These are phyloP conservation scores for Cladorhizidae sp. DNA, from an alignment of 37 sponge, comb jelly and placozoan species.

Conservation along the genomic window DNA sequence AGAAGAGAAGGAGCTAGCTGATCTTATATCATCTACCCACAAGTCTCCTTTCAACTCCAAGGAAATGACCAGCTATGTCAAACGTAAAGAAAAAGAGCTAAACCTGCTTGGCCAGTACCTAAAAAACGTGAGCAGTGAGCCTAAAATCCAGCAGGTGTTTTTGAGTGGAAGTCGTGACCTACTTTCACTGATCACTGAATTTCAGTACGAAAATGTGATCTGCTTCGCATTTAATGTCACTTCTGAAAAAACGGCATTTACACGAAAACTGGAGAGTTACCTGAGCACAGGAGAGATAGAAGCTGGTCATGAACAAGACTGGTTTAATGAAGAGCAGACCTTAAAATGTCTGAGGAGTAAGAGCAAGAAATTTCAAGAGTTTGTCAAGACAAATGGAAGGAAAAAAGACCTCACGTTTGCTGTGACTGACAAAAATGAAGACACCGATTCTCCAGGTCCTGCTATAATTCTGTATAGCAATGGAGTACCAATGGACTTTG, in stretches of 20 bases:
- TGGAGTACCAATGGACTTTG: slow-evolving; percentile 1
- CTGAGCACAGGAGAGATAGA: not conserved
- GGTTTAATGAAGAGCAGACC: not conserved
- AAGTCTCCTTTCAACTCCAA: slow-evolving; percentile 23
- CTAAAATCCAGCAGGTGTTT: not conserved
- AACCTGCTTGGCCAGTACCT: slow-evolving; percentile 17
- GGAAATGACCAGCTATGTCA: not conserved
- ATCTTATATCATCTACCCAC: not conserved
- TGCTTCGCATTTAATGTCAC: slow-evolving; percentile 37
- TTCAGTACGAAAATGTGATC: slow-evolving; percentile 13
- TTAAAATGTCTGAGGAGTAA: not conserved
- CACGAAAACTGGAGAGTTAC: not conserved
- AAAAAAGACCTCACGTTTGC: slow-evolving; percentile 1
- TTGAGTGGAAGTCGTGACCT: not conserved
- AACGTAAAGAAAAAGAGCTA: slow-evolving; percentile 35
- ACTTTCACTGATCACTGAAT: not conserved
- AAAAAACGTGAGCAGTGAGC: too few species aligned
- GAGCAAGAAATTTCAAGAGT: not conserved
- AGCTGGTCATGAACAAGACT: not conserved
- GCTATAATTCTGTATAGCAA: slow-evolving; percentile 16
- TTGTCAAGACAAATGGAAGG: slow-evolving; percentile 6
- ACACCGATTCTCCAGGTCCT: slow-evolving; percentile 3
- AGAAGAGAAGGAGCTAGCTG: slow-evolving; percentile 19
- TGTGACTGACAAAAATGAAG: slow-evolving; percentile 1
- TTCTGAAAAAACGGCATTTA: not conserved